Evolutionary conservation across 2,113 vertebrate species (phyloP).

Genomic region (Kryptolebias marmoratus): DNA sequence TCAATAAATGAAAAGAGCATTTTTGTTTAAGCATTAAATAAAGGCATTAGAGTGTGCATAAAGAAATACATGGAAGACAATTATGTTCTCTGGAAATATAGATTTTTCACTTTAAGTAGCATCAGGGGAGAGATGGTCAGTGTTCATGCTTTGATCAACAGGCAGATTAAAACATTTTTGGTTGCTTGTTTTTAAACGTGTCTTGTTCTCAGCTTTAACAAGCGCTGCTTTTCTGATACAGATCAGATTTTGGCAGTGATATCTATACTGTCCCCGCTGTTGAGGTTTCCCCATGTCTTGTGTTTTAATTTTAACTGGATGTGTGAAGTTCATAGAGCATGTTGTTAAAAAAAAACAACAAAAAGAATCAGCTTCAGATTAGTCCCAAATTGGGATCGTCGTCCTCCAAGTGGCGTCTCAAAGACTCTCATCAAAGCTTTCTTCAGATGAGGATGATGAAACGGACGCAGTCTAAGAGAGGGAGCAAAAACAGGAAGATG

Average conservation of each 20-base stretch:
- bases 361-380: conserved; percentile 17
- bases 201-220: conserved; percentile 14
- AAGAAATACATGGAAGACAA: not conserved
- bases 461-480: conserved; percentile 67
- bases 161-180: not conserved
- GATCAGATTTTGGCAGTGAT: conserved; percentile 6
- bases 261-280: not conserved
- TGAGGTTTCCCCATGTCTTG: not conserved
- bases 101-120: conserved; percentile 1
- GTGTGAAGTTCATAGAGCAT: conserved; percentile 10
- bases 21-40: conserved; percentile 42
- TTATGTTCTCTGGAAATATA: conserved; percentile 1
- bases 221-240: not conserved
- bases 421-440: conserved; percentile 65
- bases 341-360: conserved; percentile 3
- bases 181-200: not conserved
- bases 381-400: not conserved
- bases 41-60: conserved; percentile 12
- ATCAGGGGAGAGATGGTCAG: not conserved
- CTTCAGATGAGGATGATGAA: conserved; percentile 62
- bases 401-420: conserved; percentile 43
- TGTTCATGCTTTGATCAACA: conserved; percentile 1
- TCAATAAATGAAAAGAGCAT: conserved; percentile 22
- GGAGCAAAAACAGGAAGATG: not conserved
- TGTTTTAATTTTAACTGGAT: conserved; percentile 1